phyloP scores from a whole-genome alignment of 2,888 invertebrate species.

The Pristionchus mayeri region DNA sequence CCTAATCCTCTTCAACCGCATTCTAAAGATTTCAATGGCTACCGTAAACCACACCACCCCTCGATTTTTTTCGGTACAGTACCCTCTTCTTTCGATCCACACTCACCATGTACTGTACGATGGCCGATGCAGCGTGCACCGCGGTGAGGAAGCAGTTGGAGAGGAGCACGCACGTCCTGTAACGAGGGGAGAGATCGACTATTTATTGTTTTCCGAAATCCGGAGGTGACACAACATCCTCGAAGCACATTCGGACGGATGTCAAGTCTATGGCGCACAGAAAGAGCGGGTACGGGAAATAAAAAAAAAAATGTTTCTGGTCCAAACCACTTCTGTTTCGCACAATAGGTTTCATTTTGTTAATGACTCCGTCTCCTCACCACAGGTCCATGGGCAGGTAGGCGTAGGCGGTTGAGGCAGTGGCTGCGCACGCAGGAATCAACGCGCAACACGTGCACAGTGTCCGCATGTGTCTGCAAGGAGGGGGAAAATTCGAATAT shows the following conservation, averaged over 20 bases:
- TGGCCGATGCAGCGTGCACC: slow-evolving; percentile 79
- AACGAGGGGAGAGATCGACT: not conserved
- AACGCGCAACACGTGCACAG: slow-evolving; percentile 61
- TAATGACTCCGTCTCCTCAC: slow-evolving; percentile 50
- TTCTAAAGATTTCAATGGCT: too few species aligned
- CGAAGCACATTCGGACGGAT: too few species aligned
- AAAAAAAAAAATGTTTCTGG: too few species aligned
- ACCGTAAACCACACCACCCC: too few species aligned
- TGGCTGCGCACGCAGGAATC: slow-evolving; percentile 59
- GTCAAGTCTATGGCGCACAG: not conserved
- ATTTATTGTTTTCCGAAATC: too few species aligned
- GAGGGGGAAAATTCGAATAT: too few species aligned
- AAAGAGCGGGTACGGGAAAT: not conserved
- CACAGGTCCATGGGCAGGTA: slow-evolving; percentile 68
- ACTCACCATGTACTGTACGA: slow-evolving; percentile 78
- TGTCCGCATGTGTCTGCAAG: slow-evolving; percentile 61
- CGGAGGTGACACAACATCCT: too few species aligned
- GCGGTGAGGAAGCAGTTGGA: slow-evolving; percentile 79
- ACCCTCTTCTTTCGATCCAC: not conserved
- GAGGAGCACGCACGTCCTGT: slow-evolving; percentile 79
- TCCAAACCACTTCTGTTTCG: too few species aligned
- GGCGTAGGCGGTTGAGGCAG: slow-evolving; percentile 58
- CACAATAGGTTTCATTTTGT: too few species aligned
- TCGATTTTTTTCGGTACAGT: too few species aligned
- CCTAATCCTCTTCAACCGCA: not conserved